phyloP scores from a whole-genome alignment of 1,140 invertebrate species.

The Caerostris extrusa region DNA sequence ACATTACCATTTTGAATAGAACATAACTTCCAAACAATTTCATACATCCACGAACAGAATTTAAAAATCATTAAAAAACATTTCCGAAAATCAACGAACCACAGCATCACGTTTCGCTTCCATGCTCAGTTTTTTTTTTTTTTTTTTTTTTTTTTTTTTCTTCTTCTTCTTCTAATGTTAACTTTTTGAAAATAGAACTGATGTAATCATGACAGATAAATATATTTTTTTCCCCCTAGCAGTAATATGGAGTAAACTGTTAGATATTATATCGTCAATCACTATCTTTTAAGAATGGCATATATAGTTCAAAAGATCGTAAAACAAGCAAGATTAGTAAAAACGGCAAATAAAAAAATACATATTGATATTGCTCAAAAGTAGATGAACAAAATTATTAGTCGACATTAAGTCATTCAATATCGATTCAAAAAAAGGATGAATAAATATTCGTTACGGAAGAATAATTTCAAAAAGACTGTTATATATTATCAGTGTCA shows the following conservation, averaged over 20 bases:
- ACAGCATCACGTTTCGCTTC: not conserved
- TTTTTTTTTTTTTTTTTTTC: no score
- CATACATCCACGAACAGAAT: not conserved
- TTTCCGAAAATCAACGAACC: conserved; percentile 8
- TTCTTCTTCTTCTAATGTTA: not conserved
- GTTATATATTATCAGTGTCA: not conserved
- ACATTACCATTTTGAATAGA: not conserved
- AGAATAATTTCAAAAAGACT: not conserved
- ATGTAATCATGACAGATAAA: not conserved
- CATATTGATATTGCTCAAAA: not conserved
- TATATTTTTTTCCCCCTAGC: not conserved
- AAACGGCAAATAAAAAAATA: not conserved
- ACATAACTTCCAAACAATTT: not conserved
- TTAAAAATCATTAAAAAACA: not conserved
- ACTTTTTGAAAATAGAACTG: not conserved
- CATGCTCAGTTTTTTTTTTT: not conserved
- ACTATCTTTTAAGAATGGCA: not conserved
- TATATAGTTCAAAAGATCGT: not conserved
- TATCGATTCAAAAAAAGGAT: not conserved
- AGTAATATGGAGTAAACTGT: not conserved
- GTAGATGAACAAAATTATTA: not conserved
- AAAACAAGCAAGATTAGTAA: not conserved
- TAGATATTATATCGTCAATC: not conserved
- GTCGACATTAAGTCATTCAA: not conserved
- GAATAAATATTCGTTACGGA: not conserved